Percentiles rank a stretch among this genome's conserved stretches.
These are phyloP conservation scores for Saturnia japonica DNA, from an alignment of 2,888 invertebrate genomes.

Conservation along the genomic window DNA sequence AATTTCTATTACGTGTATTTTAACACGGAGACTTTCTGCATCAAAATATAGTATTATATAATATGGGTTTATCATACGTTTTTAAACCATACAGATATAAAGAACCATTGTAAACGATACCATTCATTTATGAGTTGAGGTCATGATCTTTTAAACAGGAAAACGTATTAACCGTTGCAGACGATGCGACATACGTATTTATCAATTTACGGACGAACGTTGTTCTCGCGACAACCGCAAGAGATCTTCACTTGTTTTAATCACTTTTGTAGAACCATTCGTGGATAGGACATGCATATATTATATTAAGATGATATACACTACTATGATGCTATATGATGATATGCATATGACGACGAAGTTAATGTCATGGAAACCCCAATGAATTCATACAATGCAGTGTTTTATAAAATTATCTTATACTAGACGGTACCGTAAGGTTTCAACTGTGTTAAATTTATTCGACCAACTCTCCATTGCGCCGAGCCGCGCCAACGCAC, in stretches of 20 bases:
- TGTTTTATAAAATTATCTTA: too few relatives aligned
- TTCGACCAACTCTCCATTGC: too few relatives aligned
- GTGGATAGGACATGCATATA: too few relatives aligned
- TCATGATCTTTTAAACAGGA: constrained; percentile 11
- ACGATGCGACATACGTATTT: constrained; percentile 8
- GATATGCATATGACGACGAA: too few relatives aligned
- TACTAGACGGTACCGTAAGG: too few relatives aligned
- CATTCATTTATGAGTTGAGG: not conserved
- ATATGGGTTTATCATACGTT: not conserved
- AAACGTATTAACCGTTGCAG: not conserved
- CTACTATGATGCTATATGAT: too few relatives aligned
- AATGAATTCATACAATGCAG: too few relatives aligned
- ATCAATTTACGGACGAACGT: not conserved
- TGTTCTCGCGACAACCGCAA: not conserved
- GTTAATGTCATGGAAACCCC: too few relatives aligned
- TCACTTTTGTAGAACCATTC: not conserved
- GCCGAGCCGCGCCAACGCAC: too few relatives aligned
- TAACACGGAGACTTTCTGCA: not conserved
- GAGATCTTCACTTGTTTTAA: not conserved
- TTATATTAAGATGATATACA: too few relatives aligned
- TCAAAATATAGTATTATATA: not conserved
- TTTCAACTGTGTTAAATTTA: too few relatives aligned
- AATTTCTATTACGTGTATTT: not conserved
- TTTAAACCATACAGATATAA: not conserved
- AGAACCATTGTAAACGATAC: not conserved